Conservation (phyloP, 2,888 invertebrate species). For the Archaeoteleia sp. region DNA sequence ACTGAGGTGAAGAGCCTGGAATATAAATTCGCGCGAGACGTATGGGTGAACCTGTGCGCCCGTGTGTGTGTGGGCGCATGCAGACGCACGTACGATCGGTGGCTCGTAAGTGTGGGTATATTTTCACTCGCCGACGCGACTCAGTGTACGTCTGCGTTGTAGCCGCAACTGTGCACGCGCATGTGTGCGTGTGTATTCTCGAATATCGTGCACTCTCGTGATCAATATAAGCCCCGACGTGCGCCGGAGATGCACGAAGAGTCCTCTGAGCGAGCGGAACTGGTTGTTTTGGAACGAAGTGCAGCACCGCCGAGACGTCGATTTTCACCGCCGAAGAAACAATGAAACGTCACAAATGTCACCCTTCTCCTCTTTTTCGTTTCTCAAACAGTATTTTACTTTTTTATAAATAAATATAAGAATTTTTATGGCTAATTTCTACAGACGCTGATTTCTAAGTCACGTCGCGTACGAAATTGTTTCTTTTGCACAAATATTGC, state of each 20-base stretch:
- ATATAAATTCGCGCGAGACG: slow-evolving; percentile 34
- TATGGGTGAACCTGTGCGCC: too few relatives aligned
- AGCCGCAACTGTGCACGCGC: slow-evolving; percentile 47
- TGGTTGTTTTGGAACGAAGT: slow-evolving; percentile 54
- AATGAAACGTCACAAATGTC: neutral
- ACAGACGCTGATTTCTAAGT: too few relatives aligned
- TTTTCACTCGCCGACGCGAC: slow-evolving; percentile 37
- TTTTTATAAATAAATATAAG: too few relatives aligned
- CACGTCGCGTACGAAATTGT: too few relatives aligned
- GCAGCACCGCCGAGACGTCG: slow-evolving; percentile 48
- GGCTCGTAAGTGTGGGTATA: neutral
- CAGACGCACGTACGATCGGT: neutral
- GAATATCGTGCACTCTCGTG: slow-evolving; percentile 70
- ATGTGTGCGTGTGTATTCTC: slow-evolving; percentile 58
- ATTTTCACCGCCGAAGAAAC: slow-evolving; percentile 27
- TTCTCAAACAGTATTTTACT: too few relatives aligned
- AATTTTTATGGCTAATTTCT: too few relatives aligned
- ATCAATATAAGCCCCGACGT: slow-evolving; percentile 72
- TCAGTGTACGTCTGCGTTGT: slow-evolving; percentile 44
- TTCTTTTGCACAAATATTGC: too few relatives aligned
- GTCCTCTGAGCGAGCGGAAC: slow-evolving; percentile 49
- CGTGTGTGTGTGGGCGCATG: too few relatives aligned
- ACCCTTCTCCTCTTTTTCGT: too few relatives aligned
- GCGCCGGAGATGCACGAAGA: slow-evolving; percentile 69
- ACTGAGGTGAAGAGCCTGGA: slow-evolving; percentile 20